Evolutionary conservation across 1,140 invertebrate species (phyloP).

Genomic region (Cylas formicarius): DNA sequence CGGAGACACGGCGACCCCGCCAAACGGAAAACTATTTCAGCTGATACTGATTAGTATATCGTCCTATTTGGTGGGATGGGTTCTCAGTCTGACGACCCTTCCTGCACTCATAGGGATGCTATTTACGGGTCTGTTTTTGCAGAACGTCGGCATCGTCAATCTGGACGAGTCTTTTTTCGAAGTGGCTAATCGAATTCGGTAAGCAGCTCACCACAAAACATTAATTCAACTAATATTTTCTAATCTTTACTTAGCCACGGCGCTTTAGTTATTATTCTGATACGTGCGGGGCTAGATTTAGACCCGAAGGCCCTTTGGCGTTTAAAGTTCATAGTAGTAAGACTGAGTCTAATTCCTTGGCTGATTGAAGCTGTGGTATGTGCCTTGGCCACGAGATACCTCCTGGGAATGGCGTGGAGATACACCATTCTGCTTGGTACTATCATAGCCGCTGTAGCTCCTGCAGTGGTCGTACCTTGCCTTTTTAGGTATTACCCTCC

Average conservation of each 20-base stretch:
- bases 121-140: slow-evolving; percentile 68
- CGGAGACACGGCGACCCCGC: slow-evolving; percentile 57
- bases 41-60: slow-evolving; percentile 67
- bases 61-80: slow-evolving; percentile 74
- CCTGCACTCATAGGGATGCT: slow-evolving; percentile 85
- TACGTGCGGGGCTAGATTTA: slow-evolving; percentile 85
- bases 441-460: slow-evolving; percentile 85
- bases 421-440: slow-evolving; percentile 70
- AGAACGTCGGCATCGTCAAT: slow-evolving; percentile 65
- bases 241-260: slow-evolving; percentile 59
- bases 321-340: slow-evolving; percentile 69
- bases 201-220: slow-evolving; percentile 16
- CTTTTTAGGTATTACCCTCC: slow-evolving; percentile 50
- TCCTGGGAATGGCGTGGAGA: slow-evolving; percentile 78
- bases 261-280: slow-evolving; percentile 85
- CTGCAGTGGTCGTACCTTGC: slow-evolving; percentile 93
- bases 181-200: slow-evolving; percentile 63
- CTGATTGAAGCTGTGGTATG: slow-evolving; percentile 65
- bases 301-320: slow-evolving; percentile 77
- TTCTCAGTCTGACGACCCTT: slow-evolving; percentile 65
- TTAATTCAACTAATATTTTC: background rate
- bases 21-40: slow-evolving; percentile 72
- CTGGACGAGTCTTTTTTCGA: slow-evolving; percentile 56
- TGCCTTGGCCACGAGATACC: slow-evolving; percentile 60
- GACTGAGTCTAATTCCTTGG: slow-evolving; percentile 81